A percentile compares a stretch with the other conserved stretches of the same genome.
Conservation (phyloP, 2,113 vertebrate genomes). For the Noturus placidus region DNA sequence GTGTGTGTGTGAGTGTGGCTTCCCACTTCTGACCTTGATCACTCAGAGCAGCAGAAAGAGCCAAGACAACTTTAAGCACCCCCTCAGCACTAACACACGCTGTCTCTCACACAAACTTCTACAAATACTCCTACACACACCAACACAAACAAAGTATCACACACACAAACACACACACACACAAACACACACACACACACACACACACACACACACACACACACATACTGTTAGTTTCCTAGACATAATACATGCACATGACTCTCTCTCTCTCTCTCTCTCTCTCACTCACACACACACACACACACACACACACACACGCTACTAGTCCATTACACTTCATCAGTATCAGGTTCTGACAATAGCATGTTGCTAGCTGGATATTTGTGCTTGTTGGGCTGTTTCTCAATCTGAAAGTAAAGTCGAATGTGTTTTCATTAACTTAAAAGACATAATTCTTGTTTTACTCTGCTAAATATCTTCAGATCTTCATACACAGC, state of each 20-base stretch:
- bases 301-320: background rate
- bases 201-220: background rate
- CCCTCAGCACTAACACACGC: constrained; percentile 11
- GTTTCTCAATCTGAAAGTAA: background rate
- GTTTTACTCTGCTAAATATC: background rate
- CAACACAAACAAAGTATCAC: constrained; percentile 7
- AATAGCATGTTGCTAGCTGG: background rate
- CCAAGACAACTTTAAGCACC: constrained; percentile 23
- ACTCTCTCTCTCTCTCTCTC: background rate
- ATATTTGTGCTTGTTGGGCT: background rate
- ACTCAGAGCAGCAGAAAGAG: constrained; percentile 27
- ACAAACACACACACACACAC: constrained; percentile 3
- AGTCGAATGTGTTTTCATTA: background rate
- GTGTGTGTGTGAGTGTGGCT: background rate
- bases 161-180: background rate
- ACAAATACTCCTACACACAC: constrained; percentile 21
- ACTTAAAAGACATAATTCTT: background rate
- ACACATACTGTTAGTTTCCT: background rate
- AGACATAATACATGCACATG: background rate
- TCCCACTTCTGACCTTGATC: constrained; percentile 16
- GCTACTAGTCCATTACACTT: background rate
- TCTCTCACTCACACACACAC: background rate
- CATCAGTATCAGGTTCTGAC: background rate
- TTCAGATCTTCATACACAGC: background rate
- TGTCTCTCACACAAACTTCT: background rate